phyloP scores from a whole-genome alignment of 37 sponge, comb jelly and placozoan species.

The Eunapius fragilis region DNA sequence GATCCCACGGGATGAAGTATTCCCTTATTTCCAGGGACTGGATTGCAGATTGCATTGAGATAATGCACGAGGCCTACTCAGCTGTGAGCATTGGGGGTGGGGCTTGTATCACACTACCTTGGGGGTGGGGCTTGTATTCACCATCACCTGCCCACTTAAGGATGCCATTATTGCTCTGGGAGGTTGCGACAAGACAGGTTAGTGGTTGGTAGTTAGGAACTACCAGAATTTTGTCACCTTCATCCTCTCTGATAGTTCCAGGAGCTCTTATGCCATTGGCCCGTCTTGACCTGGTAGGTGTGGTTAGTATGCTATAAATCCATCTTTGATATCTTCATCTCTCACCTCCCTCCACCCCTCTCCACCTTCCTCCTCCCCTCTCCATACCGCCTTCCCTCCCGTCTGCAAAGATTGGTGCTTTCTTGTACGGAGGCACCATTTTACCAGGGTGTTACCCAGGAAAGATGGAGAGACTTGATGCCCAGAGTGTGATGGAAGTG shows the following conservation, averaged over 20 bases:
- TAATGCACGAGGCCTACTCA: slow-evolving; percentile 74
- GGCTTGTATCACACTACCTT: too few species aligned
- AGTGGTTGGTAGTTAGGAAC: background rate
- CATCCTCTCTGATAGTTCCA: slow-evolving; percentile 42
- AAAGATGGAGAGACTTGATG: slow-evolving; percentile 44
- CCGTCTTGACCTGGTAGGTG: slow-evolving; percentile 62
- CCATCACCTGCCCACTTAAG: slow-evolving; percentile 10
- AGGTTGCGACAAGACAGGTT: slow-evolving; percentile 79
- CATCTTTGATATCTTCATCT: background rate
- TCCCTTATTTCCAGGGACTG: slow-evolving; percentile 79
- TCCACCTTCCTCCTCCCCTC: background rate
- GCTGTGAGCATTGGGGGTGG: slow-evolving; percentile 42
- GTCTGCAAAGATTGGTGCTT: slow-evolving; percentile 43
- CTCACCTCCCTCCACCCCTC: background rate
- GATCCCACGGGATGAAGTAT: slow-evolving; percentile 65
- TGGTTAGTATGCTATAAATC: background rate
- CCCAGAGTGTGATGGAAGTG: slow-evolving; percentile 74
- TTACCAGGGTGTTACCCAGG: slow-evolving; percentile 64
- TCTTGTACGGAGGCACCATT: slow-evolving; percentile 77
- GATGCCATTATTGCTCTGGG: slow-evolving; percentile 72
- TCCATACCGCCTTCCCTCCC: background rate
- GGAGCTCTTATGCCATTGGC: slow-evolving; percentile 82
- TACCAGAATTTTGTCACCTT: background rate
- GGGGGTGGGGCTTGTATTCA: background rate
- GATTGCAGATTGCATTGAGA: slow-evolving; percentile 82